Base-by-base conservation (phyloP, 2,113 vertebrate species). In the Ophthalmolycus amberensis region DNA sequence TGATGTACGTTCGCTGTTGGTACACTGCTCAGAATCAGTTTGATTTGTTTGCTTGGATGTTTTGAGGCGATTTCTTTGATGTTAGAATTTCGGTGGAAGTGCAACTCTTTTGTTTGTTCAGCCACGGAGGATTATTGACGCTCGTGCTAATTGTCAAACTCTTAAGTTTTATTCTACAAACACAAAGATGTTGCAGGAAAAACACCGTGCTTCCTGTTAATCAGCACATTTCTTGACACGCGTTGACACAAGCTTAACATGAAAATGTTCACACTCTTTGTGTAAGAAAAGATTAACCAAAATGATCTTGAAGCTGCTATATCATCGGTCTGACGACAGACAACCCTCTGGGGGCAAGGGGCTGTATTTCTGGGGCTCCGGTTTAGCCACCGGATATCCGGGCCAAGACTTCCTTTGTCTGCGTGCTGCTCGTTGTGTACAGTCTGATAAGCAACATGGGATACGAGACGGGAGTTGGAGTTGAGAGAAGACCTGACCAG, bases 141-240 rank as follows among this genome's bases (percentile, higher is more conserved):
- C 16, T 68, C 60, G 75, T 75, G 25, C 15, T 44, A 42, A 79
- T 68, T 9, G 29, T 64, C 54, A 63, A 50, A 70, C 40, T 32
- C 56, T 44, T 54, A 42, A 34, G 20, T 68, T 42, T 77, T 68
- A 65, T 29, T 83, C 54, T 22, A 40, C 32, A 79, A 67, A 79
- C 29, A 60, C 46, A 9, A 63, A 14, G 9, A 54, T 56, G 38
- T n/a, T 37, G 27, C 11, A 34, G 2, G 27, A 59, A 34, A 71
- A 72, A 42, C 37, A 79, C 12, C 59, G 34, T 44, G 20, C 18
- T 2, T 62, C 18, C 27, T 11, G 1, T 14, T n/a, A 4, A 14
- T 44, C 50, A 20, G 16, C 16, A 34, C 15, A 15, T 62, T 20
- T 54, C n/a, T 16, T 63, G 29, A 25, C 27, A n/a, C 0, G 4